These are phyloP conservation scores for Sesia apiformis DNA, from an alignment of 2,888 invertebrate genomes.

Conservation along the genomic window DNA sequence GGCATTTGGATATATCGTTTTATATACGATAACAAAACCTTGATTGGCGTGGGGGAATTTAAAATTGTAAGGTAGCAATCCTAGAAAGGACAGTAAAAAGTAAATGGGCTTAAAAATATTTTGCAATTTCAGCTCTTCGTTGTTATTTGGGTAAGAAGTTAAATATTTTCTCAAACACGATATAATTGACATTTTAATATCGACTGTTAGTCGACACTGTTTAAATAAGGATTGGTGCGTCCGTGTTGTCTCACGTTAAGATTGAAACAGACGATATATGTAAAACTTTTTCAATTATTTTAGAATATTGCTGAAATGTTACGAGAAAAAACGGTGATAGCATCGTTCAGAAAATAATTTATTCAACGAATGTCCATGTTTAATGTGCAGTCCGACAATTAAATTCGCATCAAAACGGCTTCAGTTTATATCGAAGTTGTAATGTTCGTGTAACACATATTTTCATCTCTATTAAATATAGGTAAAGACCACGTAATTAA, in stretches of 20 bases:
- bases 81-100: constrained; percentile 22
- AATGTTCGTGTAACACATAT: too few relatives aligned
- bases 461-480: too few relatives aligned
- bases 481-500: too few relatives aligned
- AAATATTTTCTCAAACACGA: constrained; percentile 7
- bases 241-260: neutral
- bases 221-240: neutral
- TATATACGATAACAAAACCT: constrained; percentile 22
- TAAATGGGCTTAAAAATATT: constrained; percentile 32
- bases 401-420: constrained; percentile 11
- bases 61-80: constrained; percentile 35
- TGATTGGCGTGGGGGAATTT: constrained; percentile 19
- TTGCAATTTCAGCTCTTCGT: constrained; percentile 8
- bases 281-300: neutral
- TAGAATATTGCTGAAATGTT: neutral
- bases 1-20: constrained; percentile 42
- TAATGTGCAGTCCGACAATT: constrained; percentile 15
- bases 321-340: constrained; percentile 15
- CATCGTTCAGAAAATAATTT: constrained; percentile 20
- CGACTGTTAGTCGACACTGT: neutral
- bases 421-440: too few relatives aligned
- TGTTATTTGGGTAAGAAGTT: constrained; percentile 1
- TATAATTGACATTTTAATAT: neutral
- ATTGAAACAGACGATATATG: neutral
- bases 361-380: constrained; percentile 15